Base-by-base conservation (phyloP, 1,140 invertebrate species). In the Habropoda laboriosa region DNA sequence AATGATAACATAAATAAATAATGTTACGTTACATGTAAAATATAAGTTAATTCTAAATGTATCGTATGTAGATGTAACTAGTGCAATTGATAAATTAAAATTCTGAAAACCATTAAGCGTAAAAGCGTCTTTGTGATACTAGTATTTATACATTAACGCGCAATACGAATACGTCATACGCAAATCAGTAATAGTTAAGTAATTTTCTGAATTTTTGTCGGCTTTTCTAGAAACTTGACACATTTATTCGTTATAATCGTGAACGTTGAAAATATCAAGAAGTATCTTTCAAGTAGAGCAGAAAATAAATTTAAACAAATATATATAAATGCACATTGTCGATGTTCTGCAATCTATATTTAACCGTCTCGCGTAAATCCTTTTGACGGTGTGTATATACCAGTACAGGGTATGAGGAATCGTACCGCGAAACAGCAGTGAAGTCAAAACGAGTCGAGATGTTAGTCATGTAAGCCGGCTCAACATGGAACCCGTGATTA, bases 401-500 rank as follows among this genome's bases (percentile, higher is more conserved):
- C 55, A 18, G 10, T 18, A n/a, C n/a, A n/a, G n/a, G n/a, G n/a
- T n/a, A n/a, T n/a, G n/a, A n/a, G n/a, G n/a, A n/a, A n/a, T n/a
- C 12, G 12, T 77, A 49, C 68, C 67, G 70, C 64, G 27, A 83
- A 79, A 60, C 53, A 60, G 38, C 53, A 66, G 76, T 60, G 58
- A 40, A 72, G 68, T 72, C 47, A 60, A 61, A 63, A 72, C 35
- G 42, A 38, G 27, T 61, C 63, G 38, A 49, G 42, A 51, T 32
- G 60, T 49, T 70, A 47, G 47, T 74, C 18, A 8, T 51, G 53
- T 68, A 70, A 55, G 77, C 76, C 81, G 81, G 57, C n/a, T 76
- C 61, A 82, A 85, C 77, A 80, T 83, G 83, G 77, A 80, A 57
- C 60, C 57, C 64, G 78, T 38, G 77, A 32, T 58, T 53, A 58